Conservation (phyloP, 2,113 vertebrate genomes). For the Corydoras maculifer region DNA sequence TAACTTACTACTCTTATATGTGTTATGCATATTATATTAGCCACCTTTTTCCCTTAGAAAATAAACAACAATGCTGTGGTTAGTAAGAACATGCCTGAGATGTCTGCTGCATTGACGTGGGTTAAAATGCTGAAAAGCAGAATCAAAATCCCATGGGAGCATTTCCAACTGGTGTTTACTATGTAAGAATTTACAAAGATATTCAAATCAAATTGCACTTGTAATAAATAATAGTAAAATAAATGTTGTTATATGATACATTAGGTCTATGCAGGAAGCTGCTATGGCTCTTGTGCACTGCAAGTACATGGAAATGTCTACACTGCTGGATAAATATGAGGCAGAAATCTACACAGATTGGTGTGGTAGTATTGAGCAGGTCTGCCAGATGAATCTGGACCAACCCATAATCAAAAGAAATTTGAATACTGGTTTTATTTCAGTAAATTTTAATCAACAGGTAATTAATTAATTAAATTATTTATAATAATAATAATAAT, state of each 20-base stretch:
- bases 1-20: neutral
- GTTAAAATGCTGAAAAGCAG: constrained; percentile 64
- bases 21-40: neutral
- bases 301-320: constrained; percentile 66
- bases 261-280: constrained; percentile 54
- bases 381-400: constrained; percentile 71
- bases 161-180: constrained; percentile 56
- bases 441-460: constrained; percentile 75
- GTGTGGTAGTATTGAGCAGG: constrained; percentile 61
- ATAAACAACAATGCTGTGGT: constrained; percentile 46
- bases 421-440: constrained; percentile 59
- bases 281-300: constrained; percentile 55
- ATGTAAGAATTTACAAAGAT: constrained; percentile 53
- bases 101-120: constrained; percentile 69
- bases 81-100: constrained; percentile 68
- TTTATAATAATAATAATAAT: neutral
- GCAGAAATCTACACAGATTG: constrained; percentile 62
- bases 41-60: constrained; percentile 48
- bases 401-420: constrained; percentile 64
- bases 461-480: constrained; percentile 38
- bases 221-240: neutral
- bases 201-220: neutral
- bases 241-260: neutral
- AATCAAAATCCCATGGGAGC: constrained; percentile 68
- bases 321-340: constrained; percentile 65